Conservation (phyloP, 2,797 vertebrate species). For the Sternotherus odoratus region DNA sequence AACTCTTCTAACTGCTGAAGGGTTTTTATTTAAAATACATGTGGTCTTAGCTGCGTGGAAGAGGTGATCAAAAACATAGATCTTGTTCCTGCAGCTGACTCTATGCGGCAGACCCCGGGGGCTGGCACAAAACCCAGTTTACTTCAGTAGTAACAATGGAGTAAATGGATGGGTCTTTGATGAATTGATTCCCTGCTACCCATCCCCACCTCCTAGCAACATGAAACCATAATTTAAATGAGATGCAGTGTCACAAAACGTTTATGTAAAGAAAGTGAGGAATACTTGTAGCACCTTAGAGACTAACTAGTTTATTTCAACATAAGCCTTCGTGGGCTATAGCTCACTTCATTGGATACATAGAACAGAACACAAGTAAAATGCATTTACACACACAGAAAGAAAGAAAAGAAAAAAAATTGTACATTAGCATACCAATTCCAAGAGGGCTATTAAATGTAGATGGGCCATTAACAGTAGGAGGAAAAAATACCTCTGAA, state of each 20-base stretch:
- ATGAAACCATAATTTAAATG: not conserved
- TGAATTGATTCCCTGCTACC: not conserved
- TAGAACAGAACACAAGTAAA: no score
- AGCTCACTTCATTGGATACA: no score
- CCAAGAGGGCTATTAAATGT: no score
- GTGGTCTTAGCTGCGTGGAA: slow-evolving; percentile 47
- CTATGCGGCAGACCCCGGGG: not conserved
- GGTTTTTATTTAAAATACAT: slow-evolving; percentile 43
- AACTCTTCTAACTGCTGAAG: slow-evolving; percentile 32
- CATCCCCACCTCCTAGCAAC: not conserved
- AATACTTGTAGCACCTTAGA: no score
- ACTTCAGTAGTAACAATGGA: not conserved
- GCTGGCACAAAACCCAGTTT: not conserved
- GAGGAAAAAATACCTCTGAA: no score
- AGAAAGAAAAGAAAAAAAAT: no score
- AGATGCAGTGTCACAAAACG: not conserved
- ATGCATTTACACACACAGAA: no score
- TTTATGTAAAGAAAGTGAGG: no score
- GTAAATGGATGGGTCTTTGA: not conserved
- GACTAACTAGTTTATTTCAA: no score
- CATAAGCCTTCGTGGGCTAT: no score
- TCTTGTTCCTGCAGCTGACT: not conserved
- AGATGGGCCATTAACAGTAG: no score
- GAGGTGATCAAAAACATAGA: slow-evolving; percentile 37
- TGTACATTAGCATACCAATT: no score